Evolutionary conservation across 2,888 invertebrate genomes (phyloP).

Genomic region (Scaptomyza reducta): DNA sequence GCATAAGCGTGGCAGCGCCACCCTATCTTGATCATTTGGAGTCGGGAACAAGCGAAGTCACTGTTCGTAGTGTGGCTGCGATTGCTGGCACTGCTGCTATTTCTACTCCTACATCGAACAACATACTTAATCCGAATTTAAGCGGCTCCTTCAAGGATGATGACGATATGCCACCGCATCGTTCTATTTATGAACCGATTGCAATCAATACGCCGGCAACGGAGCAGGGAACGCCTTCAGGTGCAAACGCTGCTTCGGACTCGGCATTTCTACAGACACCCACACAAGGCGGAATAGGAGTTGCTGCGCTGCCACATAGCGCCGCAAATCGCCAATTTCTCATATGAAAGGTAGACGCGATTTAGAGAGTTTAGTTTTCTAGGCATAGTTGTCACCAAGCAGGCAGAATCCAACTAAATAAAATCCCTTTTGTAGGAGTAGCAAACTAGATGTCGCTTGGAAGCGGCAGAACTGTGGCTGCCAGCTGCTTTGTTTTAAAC

Average conservation of each 20-base stretch:
- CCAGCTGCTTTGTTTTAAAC: slow-evolving; percentile 74
- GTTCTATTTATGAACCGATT: slow-evolving; percentile 83
- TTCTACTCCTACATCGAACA: slow-evolving; percentile 81
- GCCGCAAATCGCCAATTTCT: slow-evolving; percentile 64
- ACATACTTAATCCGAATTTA: slow-evolving; percentile 84
- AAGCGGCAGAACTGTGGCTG: slow-evolving; percentile 54
- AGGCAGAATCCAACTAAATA: slow-evolving; percentile 22
- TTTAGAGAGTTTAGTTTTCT: slow-evolving; percentile 43
- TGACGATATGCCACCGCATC: slow-evolving; percentile 77
- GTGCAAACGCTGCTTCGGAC: slow-evolving; percentile 48
- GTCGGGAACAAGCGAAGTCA: slow-evolving; percentile 40
- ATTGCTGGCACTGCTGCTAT: slow-evolving; percentile 41
- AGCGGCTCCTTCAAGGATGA: slow-evolving; percentile 84
- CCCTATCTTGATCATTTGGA: slow-evolving; percentile 74
- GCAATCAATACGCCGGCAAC: slow-evolving; percentile 59
- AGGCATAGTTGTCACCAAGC: slow-evolving; percentile 33
- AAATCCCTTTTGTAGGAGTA: slow-evolving; percentile 23
- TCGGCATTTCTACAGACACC: slow-evolving; percentile 82
- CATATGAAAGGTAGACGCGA: slow-evolving; percentile 54
- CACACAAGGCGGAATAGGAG: slow-evolving; percentile 82
- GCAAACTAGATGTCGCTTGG: slow-evolving; percentile 39
- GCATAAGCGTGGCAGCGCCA: slow-evolving; percentile 81
- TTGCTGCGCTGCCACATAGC: slow-evolving; percentile 81
- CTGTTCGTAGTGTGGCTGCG: slow-evolving; percentile 23
- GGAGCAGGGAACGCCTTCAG: slow-evolving; percentile 36